Percentiles rank a stretch among this genome's conserved stretches.
Evolutionary conservation across 2,113 vertebrate species (phyloP).

Genomic region (Gambusia affinis): DNA sequence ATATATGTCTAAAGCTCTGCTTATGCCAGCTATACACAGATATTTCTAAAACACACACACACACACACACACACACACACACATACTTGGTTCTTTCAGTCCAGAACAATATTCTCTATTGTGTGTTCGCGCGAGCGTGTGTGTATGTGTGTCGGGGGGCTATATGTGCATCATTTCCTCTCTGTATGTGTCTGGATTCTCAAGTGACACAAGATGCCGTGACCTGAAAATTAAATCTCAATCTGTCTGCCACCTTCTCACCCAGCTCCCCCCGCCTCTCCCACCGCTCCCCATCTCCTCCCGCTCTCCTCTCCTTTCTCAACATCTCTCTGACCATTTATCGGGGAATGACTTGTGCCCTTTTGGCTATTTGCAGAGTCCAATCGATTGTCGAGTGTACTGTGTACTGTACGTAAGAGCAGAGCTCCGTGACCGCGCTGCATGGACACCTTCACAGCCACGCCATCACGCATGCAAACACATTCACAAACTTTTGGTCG

Average conservation of each 20-base stretch:
- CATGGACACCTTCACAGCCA: conserved; percentile 18
- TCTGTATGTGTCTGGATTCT: conserved; percentile 68
- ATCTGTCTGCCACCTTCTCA: conserved; percentile 73
- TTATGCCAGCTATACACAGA: conserved; percentile 70
- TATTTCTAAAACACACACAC: conserved; percentile 58
- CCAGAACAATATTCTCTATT: conserved; percentile 16
- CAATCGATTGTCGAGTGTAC: conserved; percentile 61
- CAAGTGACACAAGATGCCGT: conserved; percentile 75
- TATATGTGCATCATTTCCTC: conserved; percentile 61
- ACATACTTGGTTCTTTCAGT: conserved; percentile 13
- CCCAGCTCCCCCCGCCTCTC: conserved; percentile 19
- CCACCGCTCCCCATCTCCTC: background rate
- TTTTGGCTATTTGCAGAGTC: conserved; percentile 70
- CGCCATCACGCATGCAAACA: background rate
- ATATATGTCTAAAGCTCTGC: conserved; percentile 78
- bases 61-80: conserved; percentile 33
- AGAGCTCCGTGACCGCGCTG: conserved; percentile 52
- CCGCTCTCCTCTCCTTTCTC: conserved; percentile 12
- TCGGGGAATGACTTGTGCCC: conserved; percentile 63
- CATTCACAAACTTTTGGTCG: conserved; percentile 3
- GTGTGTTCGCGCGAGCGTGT: conserved; percentile 15
- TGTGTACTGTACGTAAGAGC: conserved; percentile 43
- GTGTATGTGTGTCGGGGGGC: conserved; percentile 11
- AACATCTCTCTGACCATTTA: conserved; percentile 53
- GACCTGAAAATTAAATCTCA: conserved; percentile 79